Evolutionary conservation across 1,140 invertebrate genomes (phyloP).

Genomic region (Drosophila melanogaster): Release_6_plus_ISO1_MT NT_033777.3:31144501-31145000

Average conservation of each 20-base stretch:
- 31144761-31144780: not conserved
- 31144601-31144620: conserved; percentile 35
- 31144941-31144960: not conserved
- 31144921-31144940: not conserved
- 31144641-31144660: conserved; percentile 38
- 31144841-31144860: not conserved
- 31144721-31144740: conserved; percentile 7
- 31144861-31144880: not conserved
- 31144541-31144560: conserved; percentile 71
- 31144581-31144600: conserved; percentile 3
- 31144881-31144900: not conserved
- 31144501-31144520: conserved; percentile 26
- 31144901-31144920: not conserved
- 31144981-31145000: not conserved
- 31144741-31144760: not conserved
- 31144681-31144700: conserved; percentile 49
- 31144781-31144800: not conserved
- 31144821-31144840: too few species aligned
- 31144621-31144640: conserved; percentile 38
- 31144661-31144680: conserved; percentile 15
- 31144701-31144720: conserved; percentile 24
- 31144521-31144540: conserved; percentile 22
- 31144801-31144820: too few species aligned
- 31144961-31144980: not conserved
- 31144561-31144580: conserved; percentile 3